phyloP scores from a whole-genome alignment of 2,797 vertebrate species.

The Phrynocephalus guinanensis region DNA sequence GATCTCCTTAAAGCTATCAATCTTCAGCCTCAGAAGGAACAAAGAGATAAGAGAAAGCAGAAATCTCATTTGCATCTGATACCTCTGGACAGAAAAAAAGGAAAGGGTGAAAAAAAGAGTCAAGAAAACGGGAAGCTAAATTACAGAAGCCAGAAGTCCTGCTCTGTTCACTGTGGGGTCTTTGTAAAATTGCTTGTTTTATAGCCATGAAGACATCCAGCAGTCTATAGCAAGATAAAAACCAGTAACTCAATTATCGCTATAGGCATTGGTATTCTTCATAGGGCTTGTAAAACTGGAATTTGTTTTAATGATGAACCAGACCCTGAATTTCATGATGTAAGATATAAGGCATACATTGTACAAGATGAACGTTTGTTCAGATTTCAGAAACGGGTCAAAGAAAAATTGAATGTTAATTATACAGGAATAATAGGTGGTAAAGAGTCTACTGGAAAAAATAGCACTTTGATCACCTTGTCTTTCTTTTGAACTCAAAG shows the following conservation, averaged over 20 bases:
- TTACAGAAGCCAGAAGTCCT: slow-evolving; percentile 68
- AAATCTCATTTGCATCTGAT: slow-evolving; percentile 74
- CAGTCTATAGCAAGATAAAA: slow-evolving; percentile 69
- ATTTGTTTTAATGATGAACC: slow-evolving; percentile 71
- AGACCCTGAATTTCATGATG: slow-evolving; percentile 52
- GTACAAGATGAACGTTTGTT: slow-evolving; percentile 57
- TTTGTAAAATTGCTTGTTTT: slow-evolving; percentile 73
- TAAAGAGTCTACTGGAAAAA: slow-evolving; percentile 6
- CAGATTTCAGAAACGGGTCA: slow-evolving; percentile 61
- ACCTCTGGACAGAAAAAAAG: slow-evolving; percentile 48
- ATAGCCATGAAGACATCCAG: slow-evolving; percentile 67
- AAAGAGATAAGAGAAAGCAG: slow-evolving; percentile 74
- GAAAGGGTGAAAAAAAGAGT: neutral
- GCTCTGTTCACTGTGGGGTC: slow-evolving; percentile 57
- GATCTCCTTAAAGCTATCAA: slow-evolving; percentile 75
- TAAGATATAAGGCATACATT: slow-evolving; percentile 61
- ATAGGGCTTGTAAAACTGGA: slow-evolving; percentile 60
- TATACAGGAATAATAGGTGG: neutral
- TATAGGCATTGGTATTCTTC: slow-evolving; percentile 67
- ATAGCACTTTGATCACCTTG: neutral
- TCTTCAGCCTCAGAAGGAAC: slow-evolving; percentile 68
- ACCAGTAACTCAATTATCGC: slow-evolving; percentile 68
- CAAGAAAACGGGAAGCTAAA: slow-evolving; percentile 63
- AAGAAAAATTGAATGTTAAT: slow-evolving; percentile 64
- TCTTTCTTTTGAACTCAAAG: slow-evolving; percentile 37